Conservation (phyloP, 2,113 vertebrate species). For the Damaliscus lunatus region DNA sequence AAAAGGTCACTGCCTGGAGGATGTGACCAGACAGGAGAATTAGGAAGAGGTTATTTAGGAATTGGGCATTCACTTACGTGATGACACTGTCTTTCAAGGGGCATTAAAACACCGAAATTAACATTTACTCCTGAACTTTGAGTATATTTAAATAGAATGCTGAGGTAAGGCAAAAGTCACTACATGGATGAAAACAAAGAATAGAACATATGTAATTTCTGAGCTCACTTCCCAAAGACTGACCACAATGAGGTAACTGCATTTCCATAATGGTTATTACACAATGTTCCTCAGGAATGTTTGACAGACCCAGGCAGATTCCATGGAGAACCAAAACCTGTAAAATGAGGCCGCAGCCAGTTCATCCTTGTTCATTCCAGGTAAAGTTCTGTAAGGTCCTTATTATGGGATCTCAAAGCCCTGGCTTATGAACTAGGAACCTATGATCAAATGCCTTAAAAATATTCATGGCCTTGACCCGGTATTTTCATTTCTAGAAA, state of each 20-base stretch:
- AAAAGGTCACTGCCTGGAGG: neutral
- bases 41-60: neutral
- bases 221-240: neutral
- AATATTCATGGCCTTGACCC: neutral
- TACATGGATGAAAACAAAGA: neutral
- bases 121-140: neutral
- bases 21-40: neutral
- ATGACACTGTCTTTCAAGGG: neutral
- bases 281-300: neutral
- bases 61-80: neutral
- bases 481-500: slow-evolving; percentile 5
- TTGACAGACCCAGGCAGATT: neutral
- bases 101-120: neutral
- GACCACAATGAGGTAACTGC: neutral
- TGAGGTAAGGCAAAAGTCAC: neutral
- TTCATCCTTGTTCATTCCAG: neutral
- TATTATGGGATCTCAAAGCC: neutral
- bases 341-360: neutral
- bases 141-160: neutral
- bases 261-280: neutral
- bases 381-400: neutral
- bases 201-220: slow-evolving; percentile 15
- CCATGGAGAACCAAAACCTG: neutral
- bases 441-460: slow-evolving; percentile 29
- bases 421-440: neutral